Base-by-base conservation (phyloP, 2,888 invertebrate species). In the Punctoribates punctum region DNA sequence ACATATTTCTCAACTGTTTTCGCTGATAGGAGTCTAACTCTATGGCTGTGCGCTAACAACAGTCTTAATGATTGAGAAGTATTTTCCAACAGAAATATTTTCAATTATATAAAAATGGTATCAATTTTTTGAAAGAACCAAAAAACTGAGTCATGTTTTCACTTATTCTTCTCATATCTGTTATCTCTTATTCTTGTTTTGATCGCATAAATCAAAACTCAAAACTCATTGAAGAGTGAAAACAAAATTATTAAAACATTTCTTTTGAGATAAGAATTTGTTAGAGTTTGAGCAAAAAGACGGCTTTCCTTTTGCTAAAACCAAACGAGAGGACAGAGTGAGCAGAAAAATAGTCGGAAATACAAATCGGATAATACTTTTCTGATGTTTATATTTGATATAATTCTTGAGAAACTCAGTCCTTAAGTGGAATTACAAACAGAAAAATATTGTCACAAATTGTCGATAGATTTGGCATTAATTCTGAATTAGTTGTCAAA, bases 201-300 rank as follows among this genome's bases (percentile, higher is more conserved):
- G 8, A 57, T 57, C 1, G 23, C 23, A 57, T 57, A 57, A 57
- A 57, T 57, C 57, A 57, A 57, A 57, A 23, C 23, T 13, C 8
- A 57, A 57, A 57, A 57, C 23, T 57, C 57, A 57, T 57, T 57
- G 57, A 57, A 57, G 57, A 57, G 57, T 57, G 25, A 57, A 57
- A 23, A 57, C 9, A 25, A 57, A 57, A 23, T 57, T 57, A 23
- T 23, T 23, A 23, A 23, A 23, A 57, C 23, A 23, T 57, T 57
- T 57, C 11, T 51, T 20, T 17, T 11, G n/a, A 48, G 2, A 48
- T n/a, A 51, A 1, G 13, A 42, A 42, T 13, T 9, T 42, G 1
- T 42, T 13, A 9, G 42, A 42, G 8, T 42, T n/a, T 42, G 11
- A 42, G 42, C n/a, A n/a, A 42, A 42, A 42, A 42, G 8, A 42